Evolutionary conservation across 2,797 vertebrate genomes (phyloP).

Genomic region (Sarcophilus harrisii): DNA sequence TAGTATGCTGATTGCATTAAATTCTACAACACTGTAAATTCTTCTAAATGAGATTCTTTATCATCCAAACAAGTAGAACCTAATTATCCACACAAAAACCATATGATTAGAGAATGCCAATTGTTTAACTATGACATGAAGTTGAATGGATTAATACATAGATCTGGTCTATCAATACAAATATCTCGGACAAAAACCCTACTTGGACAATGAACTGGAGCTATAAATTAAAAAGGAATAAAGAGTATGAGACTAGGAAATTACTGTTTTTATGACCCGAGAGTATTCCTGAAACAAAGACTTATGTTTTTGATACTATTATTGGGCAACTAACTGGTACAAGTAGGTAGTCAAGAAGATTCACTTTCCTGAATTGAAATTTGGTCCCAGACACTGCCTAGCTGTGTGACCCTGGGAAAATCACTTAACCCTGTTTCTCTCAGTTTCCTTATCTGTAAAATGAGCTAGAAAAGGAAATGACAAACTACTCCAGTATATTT

Average conservation of each 20-base stretch:
- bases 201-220: background rate
- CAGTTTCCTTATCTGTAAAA: background rate
- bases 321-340: background rate
- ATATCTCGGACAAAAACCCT: background rate
- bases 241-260: background rate
- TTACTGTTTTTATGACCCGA: background rate
- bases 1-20: background rate
- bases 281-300: background rate
- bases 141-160: background rate
- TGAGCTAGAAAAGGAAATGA: background rate
- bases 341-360: background rate
- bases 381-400: background rate
- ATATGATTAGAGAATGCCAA: background rate
- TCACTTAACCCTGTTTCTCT: background rate
- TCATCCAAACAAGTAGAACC: background rate
- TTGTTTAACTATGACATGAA: background rate
- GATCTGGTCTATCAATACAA: background rate
- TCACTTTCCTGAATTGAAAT: background rate
- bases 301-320: background rate
- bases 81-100: background rate
- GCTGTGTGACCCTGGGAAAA: background rate
- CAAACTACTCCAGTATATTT: background rate
- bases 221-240: background rate
- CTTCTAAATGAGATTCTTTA: background rate
- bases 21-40: background rate